These are phyloP conservation scores for Torymus auratus DNA, from an alignment of 2,888 invertebrate genomes.

Conservation along the genomic window DNA sequence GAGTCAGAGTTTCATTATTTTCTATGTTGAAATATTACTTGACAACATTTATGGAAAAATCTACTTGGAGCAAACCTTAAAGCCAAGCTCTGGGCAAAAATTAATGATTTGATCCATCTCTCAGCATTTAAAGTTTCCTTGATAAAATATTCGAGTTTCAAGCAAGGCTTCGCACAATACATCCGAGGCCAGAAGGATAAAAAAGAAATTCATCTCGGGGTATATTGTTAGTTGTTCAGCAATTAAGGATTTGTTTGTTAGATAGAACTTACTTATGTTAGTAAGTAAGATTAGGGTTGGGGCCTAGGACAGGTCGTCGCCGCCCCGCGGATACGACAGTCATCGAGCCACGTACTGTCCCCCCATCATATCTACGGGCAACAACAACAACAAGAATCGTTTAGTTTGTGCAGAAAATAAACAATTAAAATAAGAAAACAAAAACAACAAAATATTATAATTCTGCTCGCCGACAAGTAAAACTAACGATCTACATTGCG, in stretches of 20 bases:
- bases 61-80: constrained; percentile 12
- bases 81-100: constrained; percentile 51
- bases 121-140: constrained; percentile 19
- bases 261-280: constrained; percentile 77
- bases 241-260: constrained; percentile 74
- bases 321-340: constrained; percentile 82
- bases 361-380: constrained; percentile 80
- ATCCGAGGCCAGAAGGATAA: constrained; percentile 69
- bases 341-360: constrained; percentile 80
- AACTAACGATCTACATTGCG: constrained; percentile 52
- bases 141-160: constrained; percentile 44
- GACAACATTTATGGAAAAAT: constrained; percentile 13
- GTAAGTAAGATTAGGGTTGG: constrained; percentile 77
- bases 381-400: constrained; percentile 73
- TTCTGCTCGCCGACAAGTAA: constrained; percentile 48
- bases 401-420: constrained; percentile 77
- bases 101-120: constrained; percentile 43
- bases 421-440: constrained; percentile 44
- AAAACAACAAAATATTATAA: constrained; percentile 44
- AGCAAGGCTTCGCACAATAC: constrained; percentile 73
- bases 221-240: constrained; percentile 70
- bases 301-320: constrained; percentile 78
- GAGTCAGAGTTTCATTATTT: not conserved
- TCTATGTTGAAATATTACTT: constrained; percentile 8
- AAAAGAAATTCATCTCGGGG: constrained; percentile 65